Evolutionary conservation across 2,113 vertebrate species (phyloP).

Genomic region (Onychostruthus taczanowskii): DNA sequence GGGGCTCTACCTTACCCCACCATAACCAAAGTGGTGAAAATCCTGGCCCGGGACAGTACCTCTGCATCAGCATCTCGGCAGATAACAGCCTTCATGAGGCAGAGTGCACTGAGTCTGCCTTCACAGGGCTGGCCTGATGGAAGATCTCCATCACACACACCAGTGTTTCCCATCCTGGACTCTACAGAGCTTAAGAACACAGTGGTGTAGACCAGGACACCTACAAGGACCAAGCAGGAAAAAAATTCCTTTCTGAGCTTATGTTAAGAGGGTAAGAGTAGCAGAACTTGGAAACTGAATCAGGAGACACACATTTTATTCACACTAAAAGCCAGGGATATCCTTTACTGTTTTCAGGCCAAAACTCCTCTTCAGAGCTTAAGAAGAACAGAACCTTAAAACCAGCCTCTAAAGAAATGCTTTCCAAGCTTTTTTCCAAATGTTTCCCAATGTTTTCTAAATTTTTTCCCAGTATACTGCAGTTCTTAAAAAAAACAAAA

Average conservation of each 20-base stretch:
- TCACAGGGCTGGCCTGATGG: background rate
- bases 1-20: background rate
- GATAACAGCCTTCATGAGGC: background rate
- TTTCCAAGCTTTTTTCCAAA: background rate
- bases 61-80: background rate
- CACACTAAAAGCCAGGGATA: background rate
- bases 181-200: background rate
- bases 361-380: background rate
- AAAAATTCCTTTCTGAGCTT: background rate
- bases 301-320: background rate
- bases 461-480: background rate
- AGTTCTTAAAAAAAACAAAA: background rate
- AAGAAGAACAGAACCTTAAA: background rate
- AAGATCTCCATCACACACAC: background rate
- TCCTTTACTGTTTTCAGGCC: background rate
- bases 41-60: background rate
- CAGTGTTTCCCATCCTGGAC: background rate
- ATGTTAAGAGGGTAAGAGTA: background rate
- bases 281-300: background rate
- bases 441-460: background rate
- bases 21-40: background rate
- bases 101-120: too few relatives aligned
- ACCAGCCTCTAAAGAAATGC: background rate
- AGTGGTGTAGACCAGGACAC: background rate
- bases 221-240: background rate